A percentile compares a stretch with the other conserved stretches of the same genome.
Evolutionary conservation across 2,113 vertebrate species (phyloP).

Genomic region (Melierax canorus): DNA sequence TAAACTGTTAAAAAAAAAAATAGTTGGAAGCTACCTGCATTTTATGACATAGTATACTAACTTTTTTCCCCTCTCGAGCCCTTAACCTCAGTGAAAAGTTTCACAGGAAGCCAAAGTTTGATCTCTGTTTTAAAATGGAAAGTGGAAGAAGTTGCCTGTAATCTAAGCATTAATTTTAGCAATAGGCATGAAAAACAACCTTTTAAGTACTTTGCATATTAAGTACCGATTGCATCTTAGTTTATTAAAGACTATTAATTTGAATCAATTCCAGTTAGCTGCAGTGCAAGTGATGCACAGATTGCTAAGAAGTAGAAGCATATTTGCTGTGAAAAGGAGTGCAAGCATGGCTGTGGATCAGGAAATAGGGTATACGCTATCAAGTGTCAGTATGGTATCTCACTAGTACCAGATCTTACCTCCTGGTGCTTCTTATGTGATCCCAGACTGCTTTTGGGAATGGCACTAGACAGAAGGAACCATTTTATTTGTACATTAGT

Average conservation of each 20-base stretch:
- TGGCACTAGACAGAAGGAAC: not conserved
- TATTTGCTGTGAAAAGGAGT: not conserved
- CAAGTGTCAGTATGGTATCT: not conserved
- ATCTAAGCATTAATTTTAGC: not conserved
- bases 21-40: not conserved
- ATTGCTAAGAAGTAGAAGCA: not conserved
- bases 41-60: not conserved
- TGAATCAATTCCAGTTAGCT: not conserved
- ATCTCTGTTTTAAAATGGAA: not conserved
- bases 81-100: not conserved
- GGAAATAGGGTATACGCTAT: rapidly evolving
- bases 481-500: not conserved
- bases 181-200: not conserved
- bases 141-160: not conserved
- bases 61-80: not conserved
- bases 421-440: not conserved
- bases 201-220: not conserved
- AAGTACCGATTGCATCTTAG: not conserved
- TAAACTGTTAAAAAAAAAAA: not conserved
- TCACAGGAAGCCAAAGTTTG: not conserved
- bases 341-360: not conserved
- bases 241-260: not conserved
- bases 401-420: not conserved
- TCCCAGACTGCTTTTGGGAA: not conserved
- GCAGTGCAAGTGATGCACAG: not conserved